These are phyloP conservation scores for Anoncus sp. DNA, from an alignment of 2,888 invertebrate genomes.

Conservation along the genomic window DNA sequence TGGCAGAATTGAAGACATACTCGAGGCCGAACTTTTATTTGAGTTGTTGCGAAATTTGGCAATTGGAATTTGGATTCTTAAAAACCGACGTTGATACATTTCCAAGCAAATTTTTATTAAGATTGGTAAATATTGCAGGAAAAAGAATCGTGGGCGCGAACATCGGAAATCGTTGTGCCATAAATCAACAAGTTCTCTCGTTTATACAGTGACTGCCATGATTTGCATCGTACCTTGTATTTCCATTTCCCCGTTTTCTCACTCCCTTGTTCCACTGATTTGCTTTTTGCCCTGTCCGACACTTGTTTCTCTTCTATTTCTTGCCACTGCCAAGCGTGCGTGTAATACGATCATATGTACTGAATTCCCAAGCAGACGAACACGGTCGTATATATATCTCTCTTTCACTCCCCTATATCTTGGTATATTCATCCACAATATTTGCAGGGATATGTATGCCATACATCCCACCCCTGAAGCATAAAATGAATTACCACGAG, in stretches of 20 bases:
- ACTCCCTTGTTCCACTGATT: slow-evolving; percentile 1
- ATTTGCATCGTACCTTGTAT: slow-evolving; percentile 36
- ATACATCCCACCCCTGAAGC: slow-evolving; percentile 32
- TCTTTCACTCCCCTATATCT: neutral
- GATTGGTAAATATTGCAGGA: neutral
- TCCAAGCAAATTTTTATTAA: no score
- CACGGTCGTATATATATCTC: slow-evolving; percentile 19
- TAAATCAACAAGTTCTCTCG: slow-evolving; percentile 42
- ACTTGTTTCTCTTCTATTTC: slow-evolving; percentile 2
- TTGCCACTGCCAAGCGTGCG: slow-evolving; percentile 19
- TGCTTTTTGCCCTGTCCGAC: slow-evolving; percentile 10
- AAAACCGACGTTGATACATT: no score
- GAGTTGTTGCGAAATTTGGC: no score
- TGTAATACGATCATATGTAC: slow-evolving; percentile 45
- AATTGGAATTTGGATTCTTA: no score
- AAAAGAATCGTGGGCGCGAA: neutral
- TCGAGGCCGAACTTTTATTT: no score
- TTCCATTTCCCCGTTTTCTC: slow-evolving; percentile 17
- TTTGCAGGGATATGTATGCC: slow-evolving; percentile 30
- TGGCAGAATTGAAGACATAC: no score
- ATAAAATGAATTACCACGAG: slow-evolving; percentile 54
- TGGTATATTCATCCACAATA: slow-evolving; percentile 22
- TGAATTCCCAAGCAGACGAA: neutral
- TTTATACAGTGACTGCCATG: slow-evolving; percentile 21
- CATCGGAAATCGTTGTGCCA: slow-evolving; percentile 30